A percentile compares a stretch with the other conserved stretches of the same genome.
These are phyloP conservation scores for Axis porcinus DNA, from an alignment of 2,113 vertebrate species.

Conservation along the genomic window DNA sequence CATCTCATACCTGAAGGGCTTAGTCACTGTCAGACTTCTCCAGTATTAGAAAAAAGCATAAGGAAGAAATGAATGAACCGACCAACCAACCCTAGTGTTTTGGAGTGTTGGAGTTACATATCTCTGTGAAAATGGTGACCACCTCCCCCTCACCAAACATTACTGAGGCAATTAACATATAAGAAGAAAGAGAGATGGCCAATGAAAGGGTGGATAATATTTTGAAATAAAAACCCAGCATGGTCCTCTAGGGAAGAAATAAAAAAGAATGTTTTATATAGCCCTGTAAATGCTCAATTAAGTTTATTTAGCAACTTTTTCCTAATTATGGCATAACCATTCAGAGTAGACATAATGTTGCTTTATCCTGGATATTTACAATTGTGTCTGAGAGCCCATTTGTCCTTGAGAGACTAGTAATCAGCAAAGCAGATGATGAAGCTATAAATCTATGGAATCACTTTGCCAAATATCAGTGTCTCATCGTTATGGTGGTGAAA, in stretches of 20 bases:
- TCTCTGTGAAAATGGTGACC: slow-evolving; percentile 34
- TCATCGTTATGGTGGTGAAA: slow-evolving; percentile 38
- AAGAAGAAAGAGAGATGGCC: neutral
- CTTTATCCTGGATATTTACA: slow-evolving; percentile 48
- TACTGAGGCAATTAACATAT: neutral
- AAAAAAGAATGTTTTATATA: slow-evolving; percentile 30
- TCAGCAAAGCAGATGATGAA: slow-evolving; percentile 58
- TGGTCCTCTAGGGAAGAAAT: neutral
- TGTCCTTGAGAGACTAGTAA: slow-evolving; percentile 46
- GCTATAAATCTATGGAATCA: neutral
- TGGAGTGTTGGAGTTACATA: neutral
- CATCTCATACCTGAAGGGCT: slow-evolving; percentile 20
- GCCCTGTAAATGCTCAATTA: slow-evolving; percentile 47
- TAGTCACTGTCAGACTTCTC: slow-evolving; percentile 3
- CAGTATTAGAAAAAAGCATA: neutral
- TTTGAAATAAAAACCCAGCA: slow-evolving; percentile 47
- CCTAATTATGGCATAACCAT: slow-evolving; percentile 35
- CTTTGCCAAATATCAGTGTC: slow-evolving; percentile 39
- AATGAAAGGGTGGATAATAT: slow-evolving; percentile 27
- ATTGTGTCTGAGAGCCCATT: slow-evolving; percentile 1
- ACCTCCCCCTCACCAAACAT: neutral
- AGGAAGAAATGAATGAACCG: neutral
- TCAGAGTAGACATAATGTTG: neutral
- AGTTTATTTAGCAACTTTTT: slow-evolving; percentile 56
- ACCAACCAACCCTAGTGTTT: neutral